A percentile compares a stretch with the other conserved stretches of the same genome.
These are phyloP conservation scores for Montipora foliosa DNA, from an alignment of 64 coral and sea anemone genomes.

Conservation along the genomic window DNA sequence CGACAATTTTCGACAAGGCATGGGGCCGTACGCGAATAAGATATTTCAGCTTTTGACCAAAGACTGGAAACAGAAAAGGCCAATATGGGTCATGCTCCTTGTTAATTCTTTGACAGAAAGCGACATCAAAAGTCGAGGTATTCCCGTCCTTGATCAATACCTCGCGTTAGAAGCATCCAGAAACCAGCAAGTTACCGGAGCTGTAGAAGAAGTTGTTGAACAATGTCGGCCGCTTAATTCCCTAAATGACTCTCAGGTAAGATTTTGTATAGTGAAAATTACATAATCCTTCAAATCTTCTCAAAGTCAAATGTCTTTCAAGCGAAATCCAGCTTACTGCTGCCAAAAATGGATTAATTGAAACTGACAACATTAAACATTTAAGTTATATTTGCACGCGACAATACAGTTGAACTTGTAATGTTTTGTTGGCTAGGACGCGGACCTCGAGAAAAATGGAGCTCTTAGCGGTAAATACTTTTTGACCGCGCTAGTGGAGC, in stretches of 20 bases:
- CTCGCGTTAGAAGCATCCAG: conserved; percentile 79
- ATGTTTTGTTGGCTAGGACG: neutral
- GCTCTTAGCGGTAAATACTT: neutral
- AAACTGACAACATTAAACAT: conserved; percentile 47
- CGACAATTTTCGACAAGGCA: conserved; percentile 48
- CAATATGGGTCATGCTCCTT: conserved; percentile 98
- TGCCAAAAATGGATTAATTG: conserved; percentile 33
- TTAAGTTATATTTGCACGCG: conserved; percentile 49
- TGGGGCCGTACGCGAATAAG: conserved; percentile 73
- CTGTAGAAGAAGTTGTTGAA: conserved; percentile 87
- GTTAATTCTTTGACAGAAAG: conserved; percentile 91
- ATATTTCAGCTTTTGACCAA: conserved; percentile 93
- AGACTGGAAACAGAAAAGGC: conserved; percentile 94
- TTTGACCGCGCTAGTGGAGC: conserved; percentile 13
- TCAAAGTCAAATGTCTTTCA: conserved; percentile 42
- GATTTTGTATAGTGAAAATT: conserved; percentile 43
- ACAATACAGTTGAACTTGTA: conserved; percentile 3
- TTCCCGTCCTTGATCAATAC: conserved; percentile 93
- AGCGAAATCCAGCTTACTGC: conserved; percentile 38
- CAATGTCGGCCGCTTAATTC: conserved; percentile 88
- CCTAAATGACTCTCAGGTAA: conserved; percentile 85
- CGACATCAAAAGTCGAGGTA: conserved; percentile 86
- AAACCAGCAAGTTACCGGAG: conserved; percentile 74
- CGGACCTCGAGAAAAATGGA: neutral
- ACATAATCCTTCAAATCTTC: conserved; percentile 45